Base-by-base conservation (phyloP, 2,113 vertebrate species). In the Proterorhinus semilunaris region DNA sequence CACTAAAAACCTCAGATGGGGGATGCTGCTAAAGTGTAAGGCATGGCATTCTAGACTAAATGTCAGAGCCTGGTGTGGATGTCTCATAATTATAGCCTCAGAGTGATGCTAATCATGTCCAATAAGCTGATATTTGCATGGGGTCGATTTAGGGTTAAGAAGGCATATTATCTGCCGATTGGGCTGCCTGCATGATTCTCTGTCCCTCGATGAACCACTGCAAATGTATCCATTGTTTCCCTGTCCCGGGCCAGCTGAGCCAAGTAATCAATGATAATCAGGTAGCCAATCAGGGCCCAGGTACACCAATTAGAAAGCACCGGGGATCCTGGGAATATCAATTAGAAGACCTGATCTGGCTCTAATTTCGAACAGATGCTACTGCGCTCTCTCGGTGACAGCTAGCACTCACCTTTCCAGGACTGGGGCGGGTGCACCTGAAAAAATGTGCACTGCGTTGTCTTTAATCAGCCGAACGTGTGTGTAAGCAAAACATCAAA, bases 291-390 rank as follows among this genome's bases (percentile, higher is more conserved):
- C 86, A 86, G 81, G 51, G 71, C 36, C 43, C 80, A 81, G 88
- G 84, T 88, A 82, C 79, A 81, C 75, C 84, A 84, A 84, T 85
- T 85, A 88, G 55, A 58, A 61, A 57, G 66, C 10, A 4, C 71
- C n/a, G 0, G 74, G 81, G 68, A 79, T 77, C 75, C 71, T 84
- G 88, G 84, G 86, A 87, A 78, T 79, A 71, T 69, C 81, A 85
- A 86, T 88, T 86, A 85, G 65, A 77, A 43, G 68, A 73, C 12
- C 69, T 86, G 78, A 88, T 86, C 85, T 78, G 75, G 62, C 77
- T 84, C 63, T 88, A 84, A 88, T 88, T 70, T 69, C 72, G 66
- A 87, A 82, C 88, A 89, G 84, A 84, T 89, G 88, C 83, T 71
- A 0, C 68, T 1, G 81, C 74, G 78, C 10, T 16, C 75, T 75